These are phyloP conservation scores for Parnassius apollo DNA, from an alignment of 2,888 invertebrate species.

Conservation along the genomic window DNA sequence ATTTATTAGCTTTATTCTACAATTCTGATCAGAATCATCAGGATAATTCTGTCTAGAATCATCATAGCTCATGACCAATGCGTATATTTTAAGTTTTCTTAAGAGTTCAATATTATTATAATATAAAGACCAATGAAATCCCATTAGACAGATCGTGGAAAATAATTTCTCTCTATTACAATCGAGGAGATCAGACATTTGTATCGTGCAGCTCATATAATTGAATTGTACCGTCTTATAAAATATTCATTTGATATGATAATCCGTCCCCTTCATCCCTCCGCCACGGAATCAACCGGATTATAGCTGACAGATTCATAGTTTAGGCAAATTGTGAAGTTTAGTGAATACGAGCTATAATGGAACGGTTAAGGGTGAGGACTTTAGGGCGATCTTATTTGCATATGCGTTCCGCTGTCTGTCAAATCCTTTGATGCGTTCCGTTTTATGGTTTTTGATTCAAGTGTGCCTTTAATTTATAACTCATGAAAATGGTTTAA, in stretches of 20 bases:
- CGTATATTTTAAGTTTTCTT: too few species aligned
- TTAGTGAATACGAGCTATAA: slow-evolving; percentile 46
- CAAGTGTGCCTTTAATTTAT: background rate
- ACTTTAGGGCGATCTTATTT: slow-evolving; percentile 1
- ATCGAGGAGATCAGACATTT: slow-evolving; percentile 27
- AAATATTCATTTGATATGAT: slow-evolving; percentile 79
- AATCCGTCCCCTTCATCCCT: slow-evolving; percentile 54
- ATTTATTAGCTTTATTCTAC: too few species aligned
- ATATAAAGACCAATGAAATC: background rate
- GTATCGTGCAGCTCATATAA: slow-evolving; percentile 49
- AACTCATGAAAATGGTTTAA: too few species aligned
- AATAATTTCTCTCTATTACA: slow-evolving; percentile 4
- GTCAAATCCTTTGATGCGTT: background rate
- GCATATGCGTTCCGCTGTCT: slow-evolving; percentile 8
- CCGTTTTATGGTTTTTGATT: slow-evolving; percentile 21
- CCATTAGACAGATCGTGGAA: background rate
- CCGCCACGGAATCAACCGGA: slow-evolving; percentile 36
- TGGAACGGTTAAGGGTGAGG: slow-evolving; percentile 16
- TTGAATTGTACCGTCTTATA: slow-evolving; percentile 72
- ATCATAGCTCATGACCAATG: too few species aligned
- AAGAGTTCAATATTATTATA: background rate
- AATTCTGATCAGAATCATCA: too few species aligned
- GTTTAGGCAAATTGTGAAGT: slow-evolving; percentile 63
- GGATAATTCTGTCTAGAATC: too few species aligned
- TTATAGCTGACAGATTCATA: slow-evolving; percentile 58